Conservation (phyloP, 92 coral and sea anemone genomes). For the Anthopleura xanthogrammica region DNA sequence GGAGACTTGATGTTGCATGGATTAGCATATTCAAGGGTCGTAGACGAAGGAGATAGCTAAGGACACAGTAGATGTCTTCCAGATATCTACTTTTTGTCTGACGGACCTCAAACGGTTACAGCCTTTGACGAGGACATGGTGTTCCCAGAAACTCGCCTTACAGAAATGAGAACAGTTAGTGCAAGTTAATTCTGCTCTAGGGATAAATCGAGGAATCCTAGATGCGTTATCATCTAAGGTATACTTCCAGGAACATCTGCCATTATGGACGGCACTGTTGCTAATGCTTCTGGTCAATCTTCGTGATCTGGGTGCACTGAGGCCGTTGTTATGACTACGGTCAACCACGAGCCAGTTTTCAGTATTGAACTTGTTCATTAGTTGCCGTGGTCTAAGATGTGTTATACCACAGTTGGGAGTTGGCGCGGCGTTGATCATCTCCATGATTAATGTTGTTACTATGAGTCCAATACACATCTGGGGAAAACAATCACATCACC, state of each 20-base stretch:
- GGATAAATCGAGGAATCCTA: conserved; percentile 39
- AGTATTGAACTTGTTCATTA: background rate
- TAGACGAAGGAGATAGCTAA: background rate
- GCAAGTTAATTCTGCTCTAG: conserved; percentile 45
- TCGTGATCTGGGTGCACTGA: background rate
- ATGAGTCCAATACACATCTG: background rate
- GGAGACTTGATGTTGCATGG: background rate
- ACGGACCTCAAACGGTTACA: conserved; percentile 12
- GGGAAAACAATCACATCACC: background rate
- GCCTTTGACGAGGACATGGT: conserved; percentile 34
- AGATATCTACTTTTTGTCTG: background rate
- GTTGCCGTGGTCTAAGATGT: background rate
- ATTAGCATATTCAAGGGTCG: background rate
- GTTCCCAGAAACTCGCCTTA: conserved; percentile 35
- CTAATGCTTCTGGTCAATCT: background rate
- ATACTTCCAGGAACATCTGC: conserved; percentile 55
- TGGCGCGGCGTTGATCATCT: background rate
- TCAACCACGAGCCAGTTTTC: background rate
- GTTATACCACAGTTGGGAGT: background rate
- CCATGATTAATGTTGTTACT: background rate
- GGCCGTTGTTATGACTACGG: background rate
- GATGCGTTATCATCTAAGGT: conserved; percentile 27
- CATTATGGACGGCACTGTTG: background rate
- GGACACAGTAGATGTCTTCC: background rate
- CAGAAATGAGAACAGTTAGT: conserved; percentile 38